A percentile compares a stretch with the other conserved stretches of the same genome.
phyloP scores from a whole-genome alignment of 1,140 invertebrate species.

The Cotesia chilonis region DNA sequence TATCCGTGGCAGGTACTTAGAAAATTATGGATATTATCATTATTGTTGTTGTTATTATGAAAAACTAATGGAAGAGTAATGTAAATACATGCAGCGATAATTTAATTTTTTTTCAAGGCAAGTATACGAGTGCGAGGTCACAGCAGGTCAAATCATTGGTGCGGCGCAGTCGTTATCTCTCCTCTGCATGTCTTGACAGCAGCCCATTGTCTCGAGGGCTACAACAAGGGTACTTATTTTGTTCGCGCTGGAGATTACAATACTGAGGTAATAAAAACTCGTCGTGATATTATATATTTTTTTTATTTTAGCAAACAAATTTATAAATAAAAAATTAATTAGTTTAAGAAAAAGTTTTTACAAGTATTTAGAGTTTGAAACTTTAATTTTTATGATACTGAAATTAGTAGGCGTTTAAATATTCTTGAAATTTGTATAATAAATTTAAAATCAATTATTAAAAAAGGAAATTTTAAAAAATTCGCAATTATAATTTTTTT shows the following conservation, averaged over 20 bases:
- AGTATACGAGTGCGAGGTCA: conserved; percentile 72
- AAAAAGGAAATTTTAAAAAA: too few species aligned
- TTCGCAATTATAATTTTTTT: too few species aligned
- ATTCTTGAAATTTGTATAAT: too few species aligned
- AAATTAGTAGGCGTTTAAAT: too few species aligned
- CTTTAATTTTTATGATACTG: too few species aligned
- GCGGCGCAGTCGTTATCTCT: conserved; percentile 79
- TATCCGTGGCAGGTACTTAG: conserved; percentile 80
- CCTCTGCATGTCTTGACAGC: conserved; percentile 79
- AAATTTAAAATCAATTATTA: too few species aligned
- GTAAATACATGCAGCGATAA: conserved; percentile 14
- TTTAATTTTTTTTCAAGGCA: conserved; percentile 66
- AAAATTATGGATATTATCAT: conserved; percentile 27
- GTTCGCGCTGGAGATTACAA: conserved; percentile 78
- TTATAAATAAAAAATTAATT: conserved; percentile 1
- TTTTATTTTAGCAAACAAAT: neutral
- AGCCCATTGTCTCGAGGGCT: conserved; percentile 79
- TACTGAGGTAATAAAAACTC: conserved; percentile 65
- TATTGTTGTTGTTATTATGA: conserved; percentile 4
- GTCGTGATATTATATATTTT: neutral
- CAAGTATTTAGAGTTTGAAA: too few species aligned
- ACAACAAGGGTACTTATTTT: conserved; percentile 73
- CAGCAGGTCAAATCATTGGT: conserved; percentile 74
- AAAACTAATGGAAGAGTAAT: neutral
- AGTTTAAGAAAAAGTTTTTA: too few species aligned